phyloP scores from a whole-genome alignment of 2,113 vertebrate species.

The Daubentonia madagascariensis region DNA sequence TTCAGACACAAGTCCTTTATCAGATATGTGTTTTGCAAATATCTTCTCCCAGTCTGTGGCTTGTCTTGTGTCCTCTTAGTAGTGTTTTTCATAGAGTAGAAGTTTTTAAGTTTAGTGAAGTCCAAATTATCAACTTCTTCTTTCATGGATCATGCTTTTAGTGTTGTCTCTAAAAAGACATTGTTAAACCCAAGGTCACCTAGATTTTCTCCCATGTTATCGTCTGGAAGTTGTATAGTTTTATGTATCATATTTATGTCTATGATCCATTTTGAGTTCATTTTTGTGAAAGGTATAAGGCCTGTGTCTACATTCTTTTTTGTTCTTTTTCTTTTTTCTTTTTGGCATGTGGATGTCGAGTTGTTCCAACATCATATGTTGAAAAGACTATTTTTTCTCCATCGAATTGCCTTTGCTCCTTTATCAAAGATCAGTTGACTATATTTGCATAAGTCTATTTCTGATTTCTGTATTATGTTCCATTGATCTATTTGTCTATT shows the following conservation, averaged over 20 bases:
- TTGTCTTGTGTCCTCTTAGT: not conserved
- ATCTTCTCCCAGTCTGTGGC: not conserved
- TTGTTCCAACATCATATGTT: not conserved
- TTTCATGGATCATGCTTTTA: not conserved
- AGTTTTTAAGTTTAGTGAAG: not conserved
- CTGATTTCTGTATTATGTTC: not conserved
- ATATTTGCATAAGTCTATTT: not conserved
- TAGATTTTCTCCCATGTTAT: not conserved
- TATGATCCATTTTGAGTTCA: not conserved
- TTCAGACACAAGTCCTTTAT: not conserved
- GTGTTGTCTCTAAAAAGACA: not conserved
- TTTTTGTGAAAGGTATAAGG: not conserved
- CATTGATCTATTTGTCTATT: not conserved
- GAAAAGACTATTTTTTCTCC: not conserved
- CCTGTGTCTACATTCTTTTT: not conserved
- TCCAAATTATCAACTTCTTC: not conserved
- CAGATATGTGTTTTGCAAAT: not conserved
- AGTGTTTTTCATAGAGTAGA: not conserved
- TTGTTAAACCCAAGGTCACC: not conserved
- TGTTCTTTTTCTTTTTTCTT: not conserved
- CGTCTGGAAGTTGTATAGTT: not conserved
- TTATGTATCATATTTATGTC: not conserved
- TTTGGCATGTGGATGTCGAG: not conserved
- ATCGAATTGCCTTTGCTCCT: not conserved
- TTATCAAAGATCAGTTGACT: not conserved